Conservation (phyloP, 2,888 invertebrate genomes). For the Cylloceria caligata region DNA sequence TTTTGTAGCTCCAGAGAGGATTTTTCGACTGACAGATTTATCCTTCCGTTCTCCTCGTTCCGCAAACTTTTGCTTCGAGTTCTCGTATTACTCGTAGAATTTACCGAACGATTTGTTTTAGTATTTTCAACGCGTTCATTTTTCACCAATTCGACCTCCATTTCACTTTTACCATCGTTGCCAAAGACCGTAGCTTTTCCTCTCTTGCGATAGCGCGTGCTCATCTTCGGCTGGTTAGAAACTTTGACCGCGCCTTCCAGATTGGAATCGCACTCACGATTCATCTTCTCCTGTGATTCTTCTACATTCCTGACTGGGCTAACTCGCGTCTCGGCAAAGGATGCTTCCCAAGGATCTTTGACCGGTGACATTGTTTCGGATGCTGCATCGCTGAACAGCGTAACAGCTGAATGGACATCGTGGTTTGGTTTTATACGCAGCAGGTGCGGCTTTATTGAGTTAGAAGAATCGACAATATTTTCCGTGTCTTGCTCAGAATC, state of each 20-base stretch:
- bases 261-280: conserved; percentile 21
- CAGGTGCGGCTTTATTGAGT: conserved; percentile 22
- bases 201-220: not conserved
- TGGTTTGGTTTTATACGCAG: conserved; percentile 36
- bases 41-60: not conserved
- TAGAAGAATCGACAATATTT: not conserved
- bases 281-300: conserved; percentile 9
- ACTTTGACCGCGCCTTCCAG: conserved; percentile 22
- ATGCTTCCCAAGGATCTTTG: not conserved
- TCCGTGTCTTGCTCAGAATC: not conserved
- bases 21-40: not conserved
- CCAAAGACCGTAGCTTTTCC: not conserved
- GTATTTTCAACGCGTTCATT: not conserved
- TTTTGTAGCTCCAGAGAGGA: not conserved
- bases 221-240: not conserved
- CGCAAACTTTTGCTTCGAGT: conserved; percentile 40
- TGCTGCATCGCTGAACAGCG: not conserved
- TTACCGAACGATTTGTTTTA: not conserved
- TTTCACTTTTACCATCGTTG: not conserved
- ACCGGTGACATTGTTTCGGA: not conserved
- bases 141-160: not conserved
- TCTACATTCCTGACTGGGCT: not conserved
- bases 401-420: not conserved
- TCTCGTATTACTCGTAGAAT: conserved; percentile 7
- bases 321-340: not conserved